Evolutionary conservation across 2,888 invertebrate genomes (phyloP), one percentile per base, ranked within the genome.

Genomic region (Coenonympha glycerion): DNA sequence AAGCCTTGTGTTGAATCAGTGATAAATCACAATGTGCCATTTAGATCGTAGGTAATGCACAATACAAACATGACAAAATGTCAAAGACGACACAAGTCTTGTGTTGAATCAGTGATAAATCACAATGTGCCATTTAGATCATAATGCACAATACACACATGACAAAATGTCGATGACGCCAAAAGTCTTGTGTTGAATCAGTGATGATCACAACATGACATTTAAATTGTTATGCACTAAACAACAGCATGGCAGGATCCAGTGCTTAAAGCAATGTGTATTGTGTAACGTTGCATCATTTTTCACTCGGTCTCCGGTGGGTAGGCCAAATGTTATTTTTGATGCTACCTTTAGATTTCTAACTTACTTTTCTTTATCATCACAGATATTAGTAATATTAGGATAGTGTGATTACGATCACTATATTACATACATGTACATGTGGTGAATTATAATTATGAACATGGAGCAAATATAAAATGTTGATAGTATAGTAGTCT

Each of bases 341-440:
- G 34, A n/a, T n/a, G n/a, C 18, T 59, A 65, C 55, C 39, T 37
- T 58, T 66, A 62, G 69, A 69, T 64, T 67, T 60, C 71, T 76
- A 72, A 75, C 69, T 69, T 77, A 80, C 75, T 55, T 59, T 76
- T 11, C 74, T 73, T 57, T 60, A 71, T 77, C 75, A 85, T 85
- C 85, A 86, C 85, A 86, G 86, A 79, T 76, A 79, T 75, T 71
- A 77, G 71, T 76, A 74, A 41, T 75, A 77, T 75, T 76, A 82
- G 77, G 75, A 78, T 69, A 79, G 68, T 72, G 79, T 83, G 77
- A 83, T 71, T 59, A 57, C 52, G 57, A 76, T 78, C 79, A 77
- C 79, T 76, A 65, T 48, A 50, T 68, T 63, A 63, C 66, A 68
- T 24, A 49, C 24, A 31, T 47, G 19, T n/a, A n/a, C n/a, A n/a